These are phyloP conservation scores for Heliconius ismenius DNA, from an alignment of 2,888 invertebrate genomes.

Conservation along the genomic window DNA sequence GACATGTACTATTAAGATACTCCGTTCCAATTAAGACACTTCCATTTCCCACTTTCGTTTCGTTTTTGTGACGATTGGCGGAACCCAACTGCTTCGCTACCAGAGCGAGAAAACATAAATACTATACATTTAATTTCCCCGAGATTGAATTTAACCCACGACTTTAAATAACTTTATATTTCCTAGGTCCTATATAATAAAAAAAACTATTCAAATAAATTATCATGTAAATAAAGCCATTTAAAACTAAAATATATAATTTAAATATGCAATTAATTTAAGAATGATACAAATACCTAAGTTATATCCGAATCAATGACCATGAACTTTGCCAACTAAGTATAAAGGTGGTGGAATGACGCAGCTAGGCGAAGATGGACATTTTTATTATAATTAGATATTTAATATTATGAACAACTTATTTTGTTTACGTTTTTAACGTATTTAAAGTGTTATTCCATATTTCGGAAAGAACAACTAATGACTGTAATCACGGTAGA, in stretches of 20 bases:
- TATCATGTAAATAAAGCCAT: background rate
- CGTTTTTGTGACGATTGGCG: too few species aligned
- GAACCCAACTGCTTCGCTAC: too few species aligned
- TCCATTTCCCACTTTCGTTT: too few species aligned
- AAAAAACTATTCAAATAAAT: background rate
- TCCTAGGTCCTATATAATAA: too few species aligned
- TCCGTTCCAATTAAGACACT: too few species aligned
- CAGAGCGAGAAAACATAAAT: too few species aligned
- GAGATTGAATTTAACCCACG: too few species aligned
- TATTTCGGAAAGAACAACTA: too few species aligned
- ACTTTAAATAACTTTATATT: too few species aligned
- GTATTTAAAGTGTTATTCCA: too few species aligned
- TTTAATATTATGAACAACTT: background rate
- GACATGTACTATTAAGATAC: background rate
- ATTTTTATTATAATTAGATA: background rate
- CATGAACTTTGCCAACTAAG: slow-evolving; percentile 23
- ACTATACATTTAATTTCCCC: too few species aligned
- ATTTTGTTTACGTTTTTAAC: background rate
- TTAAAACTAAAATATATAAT: background rate
- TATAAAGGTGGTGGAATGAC: slow-evolving; percentile 18
- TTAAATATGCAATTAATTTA: background rate
- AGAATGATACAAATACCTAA: slow-evolving; percentile 5
- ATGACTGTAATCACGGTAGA: background rate
- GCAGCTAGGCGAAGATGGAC: slow-evolving; percentile 12
- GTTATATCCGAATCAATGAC: slow-evolving; percentile 3